Conservation (phyloP, 2,113 vertebrate species). For the Heliornis fulica region DNA sequence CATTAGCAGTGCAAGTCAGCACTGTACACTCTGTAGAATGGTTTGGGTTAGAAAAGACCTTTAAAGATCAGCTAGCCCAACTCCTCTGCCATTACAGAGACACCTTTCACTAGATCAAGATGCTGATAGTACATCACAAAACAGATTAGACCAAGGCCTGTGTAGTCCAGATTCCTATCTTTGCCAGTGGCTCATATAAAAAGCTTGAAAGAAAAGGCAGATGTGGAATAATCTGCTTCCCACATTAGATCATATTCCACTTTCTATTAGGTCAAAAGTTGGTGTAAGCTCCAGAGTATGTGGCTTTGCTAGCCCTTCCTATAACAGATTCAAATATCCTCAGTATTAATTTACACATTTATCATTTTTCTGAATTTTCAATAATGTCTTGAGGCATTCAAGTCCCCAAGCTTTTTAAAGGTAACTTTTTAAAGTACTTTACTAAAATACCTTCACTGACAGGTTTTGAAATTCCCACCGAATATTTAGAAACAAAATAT, state of each 20-base stretch:
- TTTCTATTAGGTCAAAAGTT: not conserved
- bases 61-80: not conserved
- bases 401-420: not conserved
- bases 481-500: not conserved
- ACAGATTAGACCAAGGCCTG: not conserved
- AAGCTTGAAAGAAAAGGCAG: not conserved
- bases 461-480: not conserved
- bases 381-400: not conserved
- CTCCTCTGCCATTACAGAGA: not conserved
- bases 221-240: not conserved
- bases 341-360: not conserved
- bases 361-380: not conserved
- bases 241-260: not conserved
- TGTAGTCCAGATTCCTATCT: not conserved
- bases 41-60: not conserved
- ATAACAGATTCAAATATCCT: not conserved
- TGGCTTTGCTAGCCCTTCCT: not conserved
- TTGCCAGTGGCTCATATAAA: not conserved
- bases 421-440: not conserved
- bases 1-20: not conserved
- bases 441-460: not conserved
- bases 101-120: not conserved
- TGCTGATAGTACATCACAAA: not conserved
- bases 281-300: not conserved
- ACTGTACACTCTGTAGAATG: not conserved